Base-by-base conservation (phyloP, 2,888 invertebrate species). In the Omphaloscelis lunosa region DNA sequence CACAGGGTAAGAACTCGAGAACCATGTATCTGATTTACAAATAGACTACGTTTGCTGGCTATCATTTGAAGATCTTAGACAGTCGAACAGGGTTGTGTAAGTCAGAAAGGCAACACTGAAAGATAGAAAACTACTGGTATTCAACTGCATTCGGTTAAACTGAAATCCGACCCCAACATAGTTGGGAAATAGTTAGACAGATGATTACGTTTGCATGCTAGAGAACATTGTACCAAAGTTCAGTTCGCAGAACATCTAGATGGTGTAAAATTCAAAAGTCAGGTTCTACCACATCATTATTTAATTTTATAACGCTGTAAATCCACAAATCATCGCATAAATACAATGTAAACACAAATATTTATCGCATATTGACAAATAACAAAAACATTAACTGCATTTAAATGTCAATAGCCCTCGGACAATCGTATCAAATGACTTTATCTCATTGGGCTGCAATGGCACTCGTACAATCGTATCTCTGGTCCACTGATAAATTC, bases 401-500 rank as follows among this genome's bases (percentile, higher is more conserved):
- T 86, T 70, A 63, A 81, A 77, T 75, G 69, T 75, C 76, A 77
- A 85, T 75, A 72, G 41, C 72, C 69, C 45, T 48, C 51, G 78
- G 75, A 82, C 82, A 86, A 86, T 81, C 48, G 75, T 68, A 80
- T 85, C 82, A 74, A 86, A 88, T 86, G 77, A 84, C 83, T 84
- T 86, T 87, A 86, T 89, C 87, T 77, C 41, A 39, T 67, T 72
- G 77, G 29, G 0, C 63, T 62, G 67, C 58, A 63, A 70, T 76
- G 77, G 29, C 17, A 51, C 59, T 59, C 29, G 68, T 63, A 29
- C 65, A 41, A 58, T 29, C n/a, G 70, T 61, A 81, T 82, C 75
- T 80, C 78, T 80, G 70, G 62, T 65, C 23, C 29, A 74, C 73
- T 69, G 84, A 85, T 86, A 86, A 83, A 74, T 75, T 63, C 7